These are phyloP conservation scores for Drosophila meridiana DNA, from an alignment of 2,888 invertebrate species.

Conservation along the genomic window DNA sequence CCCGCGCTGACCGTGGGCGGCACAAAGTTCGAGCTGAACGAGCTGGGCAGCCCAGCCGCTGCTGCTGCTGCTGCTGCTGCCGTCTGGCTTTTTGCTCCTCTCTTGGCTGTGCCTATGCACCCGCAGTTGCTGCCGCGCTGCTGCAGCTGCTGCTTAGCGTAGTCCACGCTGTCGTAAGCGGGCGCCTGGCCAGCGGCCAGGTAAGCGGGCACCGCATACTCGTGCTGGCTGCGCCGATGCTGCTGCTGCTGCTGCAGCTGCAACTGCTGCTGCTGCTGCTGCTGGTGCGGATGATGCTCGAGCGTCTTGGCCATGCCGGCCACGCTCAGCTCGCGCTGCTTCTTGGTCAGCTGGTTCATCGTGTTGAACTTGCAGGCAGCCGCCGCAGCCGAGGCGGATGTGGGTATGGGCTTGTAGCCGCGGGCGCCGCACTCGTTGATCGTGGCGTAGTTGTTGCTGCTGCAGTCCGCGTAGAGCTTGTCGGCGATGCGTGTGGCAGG, in stretches of 20 bases:
- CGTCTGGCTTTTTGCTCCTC: slow-evolving; percentile 40
- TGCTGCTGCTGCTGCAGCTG: slow-evolving; percentile 33
- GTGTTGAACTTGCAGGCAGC: slow-evolving; percentile 84
- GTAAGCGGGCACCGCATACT: slow-evolving; percentile 85
- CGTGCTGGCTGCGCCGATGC: slow-evolving; percentile 83
- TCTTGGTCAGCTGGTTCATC: slow-evolving; percentile 80
- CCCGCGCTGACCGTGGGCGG: slow-evolving; percentile 56
- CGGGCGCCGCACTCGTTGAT: slow-evolving; percentile 83
- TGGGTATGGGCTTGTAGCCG: slow-evolving; percentile 82
- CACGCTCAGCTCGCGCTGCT: slow-evolving; percentile 65
- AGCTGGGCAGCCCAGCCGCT: slow-evolving; percentile 66
- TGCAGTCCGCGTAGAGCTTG: slow-evolving; percentile 82
- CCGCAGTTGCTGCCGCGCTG: slow-evolving; percentile 68
- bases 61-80: slow-evolving; percentile 6
- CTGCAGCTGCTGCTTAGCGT: slow-evolving; percentile 72
- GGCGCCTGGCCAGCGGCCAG: slow-evolving; percentile 59
- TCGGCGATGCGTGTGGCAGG: slow-evolving; percentile 65
- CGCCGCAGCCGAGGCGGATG: slow-evolving; percentile 74
- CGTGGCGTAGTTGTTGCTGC: slow-evolving; percentile 84
- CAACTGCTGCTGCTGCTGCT: slow-evolving; percentile 63
- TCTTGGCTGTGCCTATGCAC: slow-evolving; percentile 71
- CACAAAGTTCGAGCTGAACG: slow-evolving; percentile 84
- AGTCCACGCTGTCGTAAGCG: slow-evolving; percentile 81
- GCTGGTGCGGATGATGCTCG: slow-evolving; percentile 71
- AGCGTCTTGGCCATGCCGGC: slow-evolving; percentile 76